Evolutionary conservation across 2,797 vertebrate species (phyloP).

Genomic region (Centroberyx gerrardi): DNA sequence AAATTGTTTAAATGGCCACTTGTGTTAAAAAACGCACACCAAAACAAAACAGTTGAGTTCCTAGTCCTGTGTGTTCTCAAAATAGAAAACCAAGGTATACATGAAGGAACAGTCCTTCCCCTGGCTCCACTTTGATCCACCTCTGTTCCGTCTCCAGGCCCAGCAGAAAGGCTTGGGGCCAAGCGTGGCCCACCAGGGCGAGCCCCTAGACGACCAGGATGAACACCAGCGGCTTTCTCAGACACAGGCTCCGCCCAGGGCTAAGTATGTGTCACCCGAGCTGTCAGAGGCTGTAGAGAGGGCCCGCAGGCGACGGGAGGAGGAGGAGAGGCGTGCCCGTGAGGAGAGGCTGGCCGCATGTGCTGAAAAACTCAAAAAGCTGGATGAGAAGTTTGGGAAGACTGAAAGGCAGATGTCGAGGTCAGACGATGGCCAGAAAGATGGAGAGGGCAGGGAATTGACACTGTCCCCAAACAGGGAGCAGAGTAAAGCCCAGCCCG

Average conservation of each 20-base stretch:
- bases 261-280: conserved; percentile 93
- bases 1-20: no score
- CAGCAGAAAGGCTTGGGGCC: conserved; percentile 82
- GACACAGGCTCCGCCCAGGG: conserved; percentile 85
- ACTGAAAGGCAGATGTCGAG: conserved; percentile 88
- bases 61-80: neutral
- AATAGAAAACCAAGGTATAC: neutral
- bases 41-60: no score
- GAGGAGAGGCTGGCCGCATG: conserved; percentile 96
- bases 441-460: conserved; percentile 83
- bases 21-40: no score
- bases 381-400: conserved; percentile 94
- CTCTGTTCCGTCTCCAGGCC: conserved; percentile 39
- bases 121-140: neutral
- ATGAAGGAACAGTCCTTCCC: neutral
- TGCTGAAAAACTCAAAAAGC: conserved; percentile 96
- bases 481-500: conserved; percentile 79
- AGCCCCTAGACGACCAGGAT: conserved; percentile 89
- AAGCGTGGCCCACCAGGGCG: conserved; percentile 80
- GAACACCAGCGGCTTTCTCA: conserved; percentile 83
- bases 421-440: conserved; percentile 84
- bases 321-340: conserved; percentile 94
- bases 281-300: conserved; percentile 96
- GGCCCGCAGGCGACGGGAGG: conserved; percentile 93
- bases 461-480: conserved; percentile 84